Percentiles rank a stretch among this genome's conserved stretches.
These are phyloP conservation scores for Heterodera schachtii DNA, from an alignment of 1,140 invertebrate species.

Conservation along the genomic window DNA sequence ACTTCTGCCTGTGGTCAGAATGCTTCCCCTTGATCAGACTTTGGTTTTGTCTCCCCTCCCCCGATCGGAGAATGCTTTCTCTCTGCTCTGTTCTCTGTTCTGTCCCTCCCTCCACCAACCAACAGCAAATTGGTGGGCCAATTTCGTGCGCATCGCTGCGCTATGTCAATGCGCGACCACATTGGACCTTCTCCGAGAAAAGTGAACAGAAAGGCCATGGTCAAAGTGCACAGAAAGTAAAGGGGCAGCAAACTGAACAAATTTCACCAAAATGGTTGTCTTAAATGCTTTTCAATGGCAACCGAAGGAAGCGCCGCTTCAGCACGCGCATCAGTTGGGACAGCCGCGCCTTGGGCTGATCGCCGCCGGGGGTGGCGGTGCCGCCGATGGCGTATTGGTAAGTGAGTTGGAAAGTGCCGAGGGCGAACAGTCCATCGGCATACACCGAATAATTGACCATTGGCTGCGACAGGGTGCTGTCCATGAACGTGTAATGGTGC, in stretches of 20 bases:
- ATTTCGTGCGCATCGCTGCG: conserved; percentile 36
- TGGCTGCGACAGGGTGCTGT: conserved; percentile 36
- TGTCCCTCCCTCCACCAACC: not conserved
- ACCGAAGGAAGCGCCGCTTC: conserved; percentile 29
- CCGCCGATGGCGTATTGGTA: conserved; percentile 24
- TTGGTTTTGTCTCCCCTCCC: too few species aligned
- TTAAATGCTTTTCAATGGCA: not conserved
- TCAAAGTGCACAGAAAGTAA: conserved; percentile 42
- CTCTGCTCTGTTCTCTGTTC: too few species aligned
- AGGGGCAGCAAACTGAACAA: conserved; percentile 45
- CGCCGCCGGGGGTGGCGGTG: not conserved
- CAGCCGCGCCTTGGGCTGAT: not conserved
- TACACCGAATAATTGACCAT: conserved; percentile 49
- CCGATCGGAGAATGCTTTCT: too few species aligned
- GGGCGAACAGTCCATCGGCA: conserved; percentile 42
- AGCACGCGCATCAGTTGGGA: conserved; percentile 19
- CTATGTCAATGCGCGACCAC: conserved; percentile 52
- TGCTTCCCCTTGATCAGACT: too few species aligned
- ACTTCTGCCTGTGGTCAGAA: too few species aligned
- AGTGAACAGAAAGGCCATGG: conserved; percentile 42
- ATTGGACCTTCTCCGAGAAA: conserved; percentile 49
- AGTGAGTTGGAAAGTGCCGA: conserved; percentile 43
- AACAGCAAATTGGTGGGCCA: conserved; percentile 43
- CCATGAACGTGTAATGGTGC: conserved; percentile 40
- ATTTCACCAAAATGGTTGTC: too few species aligned